phyloP scores from a whole-genome alignment of 2,888 invertebrate genomes.

The Helleia helle region DNA sequence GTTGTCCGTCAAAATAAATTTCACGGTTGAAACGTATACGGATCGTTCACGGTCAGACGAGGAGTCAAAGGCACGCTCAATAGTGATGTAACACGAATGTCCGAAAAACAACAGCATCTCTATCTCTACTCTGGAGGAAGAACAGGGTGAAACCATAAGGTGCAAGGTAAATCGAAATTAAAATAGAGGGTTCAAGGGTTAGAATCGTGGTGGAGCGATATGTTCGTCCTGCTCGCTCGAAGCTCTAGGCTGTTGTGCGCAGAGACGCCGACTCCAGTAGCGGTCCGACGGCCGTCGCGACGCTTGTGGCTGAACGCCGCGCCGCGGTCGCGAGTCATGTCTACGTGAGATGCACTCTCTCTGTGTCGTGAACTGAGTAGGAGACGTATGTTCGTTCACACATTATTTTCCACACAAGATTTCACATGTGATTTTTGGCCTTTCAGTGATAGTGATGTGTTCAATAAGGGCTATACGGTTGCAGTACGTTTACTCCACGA shows the following conservation, averaged over 20 bases:
- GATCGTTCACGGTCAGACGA: conserved; percentile 61
- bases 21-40: conserved; percentile 31
- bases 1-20: conserved; percentile 2
- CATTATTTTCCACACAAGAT: no score
- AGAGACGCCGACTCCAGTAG: conserved; percentile 64
- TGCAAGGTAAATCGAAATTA: conserved; percentile 61
- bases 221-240: conserved; percentile 65
- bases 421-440: no score
- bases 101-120: conserved; percentile 56
- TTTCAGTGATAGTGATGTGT: no score
- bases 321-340: conserved; percentile 53
- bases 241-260: conserved; percentile 66
- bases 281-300: conserved; percentile 73
- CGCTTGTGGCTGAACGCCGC: conserved; percentile 66
- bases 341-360: conserved; percentile 47
- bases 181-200: conserved; percentile 62
- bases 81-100: conserved; percentile 59
- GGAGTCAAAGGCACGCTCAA: conserved; percentile 55
- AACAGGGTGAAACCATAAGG: conserved; percentile 65
- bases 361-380: conserved; percentile 4
- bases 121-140: conserved; percentile 58
- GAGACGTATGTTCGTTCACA: not conserved
- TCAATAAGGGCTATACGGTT: conserved; percentile 39
- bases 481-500: conserved; percentile 29
- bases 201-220: conserved; percentile 52